Evolutionary conservation across 2,797 vertebrate species (phyloP).

Genomic region (Perdix hodgsoniae): DNA sequence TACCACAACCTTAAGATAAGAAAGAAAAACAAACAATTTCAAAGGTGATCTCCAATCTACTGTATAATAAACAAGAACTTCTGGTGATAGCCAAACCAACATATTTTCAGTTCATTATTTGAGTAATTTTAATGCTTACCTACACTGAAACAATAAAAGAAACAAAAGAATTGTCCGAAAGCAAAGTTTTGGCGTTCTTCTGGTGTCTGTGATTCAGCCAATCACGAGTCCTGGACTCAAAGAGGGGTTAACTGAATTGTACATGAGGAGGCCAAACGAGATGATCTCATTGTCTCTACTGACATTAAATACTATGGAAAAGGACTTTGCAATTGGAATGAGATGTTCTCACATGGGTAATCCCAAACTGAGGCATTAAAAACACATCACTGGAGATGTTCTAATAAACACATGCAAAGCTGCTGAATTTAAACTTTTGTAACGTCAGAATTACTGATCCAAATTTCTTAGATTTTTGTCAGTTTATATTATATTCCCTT

Average conservation of each 20-base stretch:
- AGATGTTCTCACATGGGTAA: slow-evolving; percentile 58
- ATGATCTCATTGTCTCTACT: slow-evolving; percentile 67
- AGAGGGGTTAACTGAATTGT: slow-evolving; percentile 47
- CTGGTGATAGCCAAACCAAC: background rate
- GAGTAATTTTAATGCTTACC: background rate
- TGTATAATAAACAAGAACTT: background rate
- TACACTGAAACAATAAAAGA: background rate
- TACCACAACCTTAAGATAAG: background rate
- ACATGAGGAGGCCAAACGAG: slow-evolving; percentile 2
- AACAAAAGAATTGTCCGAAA: background rate
- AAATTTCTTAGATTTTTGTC: slow-evolving; percentile 59
- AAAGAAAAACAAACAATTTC: background rate
- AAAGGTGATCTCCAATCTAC: background rate
- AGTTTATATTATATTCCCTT: slow-evolving; percentile 34
- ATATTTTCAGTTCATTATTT: background rate
- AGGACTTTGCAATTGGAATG: slow-evolving; percentile 52
- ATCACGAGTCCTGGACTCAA: background rate
- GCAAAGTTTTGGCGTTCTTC: background rate
- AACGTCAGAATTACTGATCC: slow-evolving; percentile 38
- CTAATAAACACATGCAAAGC: slow-evolving; percentile 35
- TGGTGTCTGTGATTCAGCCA: background rate
- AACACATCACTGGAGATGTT: slow-evolving; percentile 37
- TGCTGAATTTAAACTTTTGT: slow-evolving; percentile 57
- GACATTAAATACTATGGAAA: slow-evolving; percentile 57
- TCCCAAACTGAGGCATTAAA: slow-evolving; percentile 56